A percentile compares a stretch with the other conserved stretches of the same genome.
phyloP scores from a whole-genome alignment of 2,888 invertebrate genomes.

The Petrophora chlorosata region DNA sequence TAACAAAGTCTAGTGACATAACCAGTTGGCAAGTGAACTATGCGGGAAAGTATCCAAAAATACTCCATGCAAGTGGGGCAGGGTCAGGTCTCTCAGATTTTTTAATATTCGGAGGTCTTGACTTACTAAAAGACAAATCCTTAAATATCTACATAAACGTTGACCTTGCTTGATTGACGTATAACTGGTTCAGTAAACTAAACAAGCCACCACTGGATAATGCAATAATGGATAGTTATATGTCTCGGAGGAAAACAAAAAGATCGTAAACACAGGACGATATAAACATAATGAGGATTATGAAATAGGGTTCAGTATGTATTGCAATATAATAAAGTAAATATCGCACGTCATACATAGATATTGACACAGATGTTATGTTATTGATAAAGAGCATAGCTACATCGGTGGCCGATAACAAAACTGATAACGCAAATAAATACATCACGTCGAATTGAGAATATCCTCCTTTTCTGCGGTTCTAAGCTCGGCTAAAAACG shows the following conservation, averaged over 20 bases:
- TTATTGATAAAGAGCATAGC: constrained; percentile 22
- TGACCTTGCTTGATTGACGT: not conserved
- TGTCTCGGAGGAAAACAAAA: constrained; percentile 8
- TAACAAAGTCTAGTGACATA: constrained; percentile 1
- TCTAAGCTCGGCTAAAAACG: no score
- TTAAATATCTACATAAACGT: not conserved
- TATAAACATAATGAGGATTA: constrained; percentile 5
- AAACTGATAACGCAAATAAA: constrained; percentile 16
- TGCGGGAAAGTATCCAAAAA: constrained; percentile 9
- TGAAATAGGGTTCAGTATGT: constrained; percentile 5
- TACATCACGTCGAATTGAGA: no score
- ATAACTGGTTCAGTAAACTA: constrained; percentile 5
- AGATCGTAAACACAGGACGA: not conserved
- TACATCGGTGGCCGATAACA: constrained; percentile 22
- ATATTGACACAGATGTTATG: constrained; percentile 37
- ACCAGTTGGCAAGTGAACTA: constrained; percentile 2
- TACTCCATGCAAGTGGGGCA: constrained; percentile 5
- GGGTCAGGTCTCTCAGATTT: constrained; percentile 1
- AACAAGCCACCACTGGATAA: constrained; percentile 6
- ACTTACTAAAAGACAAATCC: not conserved
- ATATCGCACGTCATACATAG: constrained; percentile 5
- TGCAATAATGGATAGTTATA: constrained; percentile 12
- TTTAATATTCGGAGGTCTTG: not conserved
- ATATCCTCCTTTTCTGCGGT: no score
- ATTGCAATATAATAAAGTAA: no score